Conservation (phyloP, 2,797 vertebrate species). For the Falco berigora region DNA sequence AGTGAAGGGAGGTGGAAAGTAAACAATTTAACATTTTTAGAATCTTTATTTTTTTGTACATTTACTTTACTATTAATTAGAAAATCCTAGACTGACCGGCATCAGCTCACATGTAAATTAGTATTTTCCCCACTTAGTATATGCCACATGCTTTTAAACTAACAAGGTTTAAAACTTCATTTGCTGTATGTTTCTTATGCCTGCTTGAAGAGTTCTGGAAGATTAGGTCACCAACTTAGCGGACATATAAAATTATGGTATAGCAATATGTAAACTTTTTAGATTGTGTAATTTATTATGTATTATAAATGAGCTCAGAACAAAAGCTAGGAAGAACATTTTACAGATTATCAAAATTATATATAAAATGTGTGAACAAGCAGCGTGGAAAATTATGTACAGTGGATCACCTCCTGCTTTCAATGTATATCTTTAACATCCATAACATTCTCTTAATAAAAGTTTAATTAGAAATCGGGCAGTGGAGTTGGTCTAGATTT, state of each 20-base stretch:
- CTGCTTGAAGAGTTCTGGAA: not conserved
- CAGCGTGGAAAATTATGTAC: not conserved
- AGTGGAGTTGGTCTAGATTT: not conserved
- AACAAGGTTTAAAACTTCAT: not conserved
- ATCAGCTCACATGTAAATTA: not conserved
- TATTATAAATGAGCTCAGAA: not conserved
- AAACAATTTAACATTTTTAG: not conserved
- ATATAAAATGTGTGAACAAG: not conserved
- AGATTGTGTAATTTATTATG: not conserved
- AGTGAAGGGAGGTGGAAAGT: not conserved
- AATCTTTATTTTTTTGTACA: not conserved
- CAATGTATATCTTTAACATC: not conserved
- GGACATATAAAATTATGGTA: not conserved
- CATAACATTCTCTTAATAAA: not conserved
- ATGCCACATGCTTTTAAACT: not conserved
- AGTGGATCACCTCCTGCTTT: not conserved
- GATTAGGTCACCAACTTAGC: not conserved
- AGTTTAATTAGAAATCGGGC: not conserved
- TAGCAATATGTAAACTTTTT: not conserved
- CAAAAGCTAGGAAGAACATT: not conserved
- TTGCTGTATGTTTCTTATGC: not conserved
- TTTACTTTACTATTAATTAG: not conserved
- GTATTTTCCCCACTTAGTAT: not conserved
- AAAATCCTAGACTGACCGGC: not conserved
- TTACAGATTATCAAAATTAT: not conserved